Conservation (phyloP, 2,888 invertebrate genomes). For the Himalopsyche anomala region DNA sequence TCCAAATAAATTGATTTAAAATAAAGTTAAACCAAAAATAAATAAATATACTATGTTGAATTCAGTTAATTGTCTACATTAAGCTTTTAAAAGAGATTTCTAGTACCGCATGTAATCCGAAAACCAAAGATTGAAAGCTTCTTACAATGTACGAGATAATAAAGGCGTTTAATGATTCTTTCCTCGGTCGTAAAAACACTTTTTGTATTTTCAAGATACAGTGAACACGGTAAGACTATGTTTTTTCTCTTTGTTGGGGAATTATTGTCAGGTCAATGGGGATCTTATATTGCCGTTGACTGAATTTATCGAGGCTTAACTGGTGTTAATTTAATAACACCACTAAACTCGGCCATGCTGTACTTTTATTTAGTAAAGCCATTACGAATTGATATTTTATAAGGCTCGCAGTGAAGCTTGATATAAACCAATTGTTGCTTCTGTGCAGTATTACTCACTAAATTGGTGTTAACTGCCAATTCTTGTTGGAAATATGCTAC, state of each 20-base stretch:
- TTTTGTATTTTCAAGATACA: slow-evolving; percentile 12
- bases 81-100: neutral
- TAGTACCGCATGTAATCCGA: neutral
- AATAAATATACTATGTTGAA: no score
- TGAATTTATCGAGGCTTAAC: slow-evolving; percentile 26
- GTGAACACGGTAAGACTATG: neutral
- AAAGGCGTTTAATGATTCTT: slow-evolving; percentile 7
- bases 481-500: neutral
- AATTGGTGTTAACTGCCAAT: neutral
- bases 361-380: neutral
- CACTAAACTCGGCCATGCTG: neutral
- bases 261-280: slow-evolving; percentile 12
- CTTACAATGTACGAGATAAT: neutral
- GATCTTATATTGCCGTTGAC: neutral
- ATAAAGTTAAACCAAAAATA: no score
- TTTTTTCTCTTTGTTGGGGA: neutral
- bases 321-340: slow-evolving; percentile 29
- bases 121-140: neutral
- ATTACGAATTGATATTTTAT: slow-evolving; percentile 20
- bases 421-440: slow-evolving; percentile 5
- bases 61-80: no score
- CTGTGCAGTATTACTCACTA: neutral
- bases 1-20: no score
- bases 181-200: slow-evolving; percentile 14
- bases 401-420: neutral